Base-by-base conservation (phyloP, 2,888 invertebrate genomes). In the Plebejus argus region DNA sequence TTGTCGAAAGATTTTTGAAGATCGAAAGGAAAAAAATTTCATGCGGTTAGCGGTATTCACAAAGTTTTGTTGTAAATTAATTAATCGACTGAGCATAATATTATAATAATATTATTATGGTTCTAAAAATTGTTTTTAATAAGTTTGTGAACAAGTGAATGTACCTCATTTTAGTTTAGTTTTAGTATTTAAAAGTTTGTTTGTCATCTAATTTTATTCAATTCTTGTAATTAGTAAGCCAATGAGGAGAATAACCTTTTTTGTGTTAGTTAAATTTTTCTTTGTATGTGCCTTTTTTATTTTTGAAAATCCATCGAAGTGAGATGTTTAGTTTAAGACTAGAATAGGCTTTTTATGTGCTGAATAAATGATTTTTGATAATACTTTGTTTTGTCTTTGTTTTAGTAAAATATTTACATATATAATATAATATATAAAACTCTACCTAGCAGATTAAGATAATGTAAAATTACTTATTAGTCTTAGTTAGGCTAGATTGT, bases 291-390 rank as follows among this genome's bases (percentile, higher is more conserved):
- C 58, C 58, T 58, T 58, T 20, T 1, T 8, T 20, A 58, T 61
- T 61, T 23, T 23, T 61, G 4, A 23, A 20, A 23, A 20, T 58
- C 12, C 12, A 61, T 12, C 45, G 49, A 72, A 72, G 72, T 72
- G 45, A 15, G 45, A 72, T 72, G 45, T 72, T 45, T 45, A 45
- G 15, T 72, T 72, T 72, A 49, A 28, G 45, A 49, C 5, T 72
- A 45, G 45, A 39, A 18, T 71, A 49, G 5, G 61, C 1, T 72
- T 72, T 49, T 20, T 72, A 72, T 72, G 72, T 72, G 45, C 45
- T 20, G 39, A 72, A 72, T 39, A 76, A 76, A 76, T 66, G 76
- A 66, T 70, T 58, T 66, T 66, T 49, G 23, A 76, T 39, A 76
- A 53, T 66, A 49, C 3, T 71, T 33, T 71, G 49, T 58, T 45